phyloP scores from a whole-genome alignment of 2,113 vertebrate species.

The Psilopsiagon aurifrons region DNA sequence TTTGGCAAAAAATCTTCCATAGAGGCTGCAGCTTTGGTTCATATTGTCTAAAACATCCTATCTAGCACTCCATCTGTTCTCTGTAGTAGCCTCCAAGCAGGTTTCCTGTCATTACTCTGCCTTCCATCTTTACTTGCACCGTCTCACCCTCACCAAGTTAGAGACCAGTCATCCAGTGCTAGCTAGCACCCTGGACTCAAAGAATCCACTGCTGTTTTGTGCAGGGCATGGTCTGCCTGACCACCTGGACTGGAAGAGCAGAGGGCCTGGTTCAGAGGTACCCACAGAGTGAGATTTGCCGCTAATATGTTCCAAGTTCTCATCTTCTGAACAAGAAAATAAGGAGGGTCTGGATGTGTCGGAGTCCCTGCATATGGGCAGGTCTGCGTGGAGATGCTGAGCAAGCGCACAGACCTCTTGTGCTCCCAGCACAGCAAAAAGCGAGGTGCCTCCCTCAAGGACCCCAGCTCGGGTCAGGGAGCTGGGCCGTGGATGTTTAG shows the following conservation, averaged over 20 bases:
- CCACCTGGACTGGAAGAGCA: neutral
- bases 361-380: rapidly evolving
- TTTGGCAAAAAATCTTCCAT: neutral
- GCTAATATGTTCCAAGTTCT: neutral
- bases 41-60: neutral
- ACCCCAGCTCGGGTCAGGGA: slow-evolving; percentile 27
- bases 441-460: neutral
- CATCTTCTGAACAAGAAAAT: neutral
- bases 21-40: neutral
- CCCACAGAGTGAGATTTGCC: neutral
- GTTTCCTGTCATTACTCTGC: neutral
- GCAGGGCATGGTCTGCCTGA: rapidly evolving
- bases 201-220: neutral
- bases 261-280: neutral
- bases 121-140: neutral
- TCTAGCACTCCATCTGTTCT: neutral
- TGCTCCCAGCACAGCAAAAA: neutral
- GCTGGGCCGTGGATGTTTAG: neutral
- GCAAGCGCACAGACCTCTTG: rapidly evolving
- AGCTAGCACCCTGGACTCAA: neutral
- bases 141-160: neutral
- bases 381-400: rapidly evolving
- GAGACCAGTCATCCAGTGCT: neutral
- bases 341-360: neutral
- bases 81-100: neutral